A percentile compares a stretch with the other conserved stretches of the same genome.
Conservation (phyloP, 2,888 invertebrate species). For the Entomobrya proxima region DNA sequence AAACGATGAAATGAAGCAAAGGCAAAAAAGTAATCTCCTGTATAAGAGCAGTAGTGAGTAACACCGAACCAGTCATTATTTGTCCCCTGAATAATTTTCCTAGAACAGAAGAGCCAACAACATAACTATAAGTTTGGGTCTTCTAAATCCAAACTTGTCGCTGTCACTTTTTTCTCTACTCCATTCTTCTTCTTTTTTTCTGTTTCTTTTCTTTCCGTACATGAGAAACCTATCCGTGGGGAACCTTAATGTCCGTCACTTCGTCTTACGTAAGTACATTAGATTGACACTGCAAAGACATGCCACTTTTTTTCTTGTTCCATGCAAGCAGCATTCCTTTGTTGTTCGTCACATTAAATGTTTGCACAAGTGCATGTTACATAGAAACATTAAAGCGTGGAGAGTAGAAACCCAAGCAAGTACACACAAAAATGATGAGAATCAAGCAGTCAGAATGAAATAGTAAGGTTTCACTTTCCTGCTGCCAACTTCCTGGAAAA, state of each 20-base stretch:
- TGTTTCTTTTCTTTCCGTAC: no score
- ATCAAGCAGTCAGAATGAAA: background rate
- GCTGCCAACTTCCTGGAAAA: background rate
- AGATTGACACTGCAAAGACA: background rate
- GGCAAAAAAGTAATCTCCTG: background rate
- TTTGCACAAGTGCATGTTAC: background rate
- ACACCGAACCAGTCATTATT: no score
- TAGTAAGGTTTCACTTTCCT: background rate
- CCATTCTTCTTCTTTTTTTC: no score
- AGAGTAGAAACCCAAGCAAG: background rate
- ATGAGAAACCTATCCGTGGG: no score
- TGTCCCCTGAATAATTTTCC: background rate
- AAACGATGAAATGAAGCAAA: no score
- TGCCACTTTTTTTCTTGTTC: background rate
- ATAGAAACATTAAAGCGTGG: background rate
- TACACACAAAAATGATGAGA: background rate
- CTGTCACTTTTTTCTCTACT: background rate
- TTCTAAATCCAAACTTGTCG: background rate
- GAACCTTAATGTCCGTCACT: no score
- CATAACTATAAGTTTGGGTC: no score
- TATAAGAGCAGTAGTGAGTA: no score
- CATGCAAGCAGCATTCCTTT: background rate
- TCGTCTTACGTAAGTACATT: no score
- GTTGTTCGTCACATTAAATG: slow-evolving; percentile 1
- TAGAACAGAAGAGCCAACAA: background rate